These are phyloP conservation scores for Patella depressa DNA, from an alignment of 2,888 invertebrate genomes.

Conservation along the genomic window DNA sequence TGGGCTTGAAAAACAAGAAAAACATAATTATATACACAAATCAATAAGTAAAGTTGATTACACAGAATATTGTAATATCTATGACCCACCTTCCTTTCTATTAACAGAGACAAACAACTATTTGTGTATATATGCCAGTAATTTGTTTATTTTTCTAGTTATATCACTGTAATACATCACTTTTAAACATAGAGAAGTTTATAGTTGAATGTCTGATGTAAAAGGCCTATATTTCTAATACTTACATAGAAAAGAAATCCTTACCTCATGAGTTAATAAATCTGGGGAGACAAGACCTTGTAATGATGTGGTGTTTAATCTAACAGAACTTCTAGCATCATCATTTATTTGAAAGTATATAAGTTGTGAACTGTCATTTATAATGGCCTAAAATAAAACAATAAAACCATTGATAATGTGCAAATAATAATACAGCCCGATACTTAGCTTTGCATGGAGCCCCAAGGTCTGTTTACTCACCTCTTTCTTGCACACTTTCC, in stretches of 20 bases:
- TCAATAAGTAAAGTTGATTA: too few species aligned
- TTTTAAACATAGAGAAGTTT: neutral
- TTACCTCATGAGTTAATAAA: slow-evolving; percentile 56
- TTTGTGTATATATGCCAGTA: too few species aligned
- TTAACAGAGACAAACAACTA: too few species aligned
- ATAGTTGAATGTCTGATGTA: neutral
- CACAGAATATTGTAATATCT: too few species aligned
- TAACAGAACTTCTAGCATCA: slow-evolving; percentile 38
- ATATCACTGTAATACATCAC: too few species aligned
- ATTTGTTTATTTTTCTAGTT: too few species aligned
- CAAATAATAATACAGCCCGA: slow-evolving; percentile 16
- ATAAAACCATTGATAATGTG: neutral
- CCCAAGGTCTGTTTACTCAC: too few species aligned
- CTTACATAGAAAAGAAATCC: neutral
- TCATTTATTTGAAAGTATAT: slow-evolving; percentile 23
- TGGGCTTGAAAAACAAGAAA: slow-evolving; percentile 35
- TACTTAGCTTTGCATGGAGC: too few species aligned
- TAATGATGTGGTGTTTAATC: slow-evolving; percentile 39
- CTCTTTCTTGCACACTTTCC: too few species aligned
- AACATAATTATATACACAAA: too few species aligned
- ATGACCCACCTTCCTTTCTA: too few species aligned
- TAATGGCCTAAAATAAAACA: slow-evolving; percentile 7
- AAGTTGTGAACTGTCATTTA: slow-evolving; percentile 20
- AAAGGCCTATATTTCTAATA: neutral
- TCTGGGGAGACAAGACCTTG: slow-evolving; percentile 56